Conservation (phyloP, 2,888 invertebrate genomes). For the Alsophila aescularia region DNA sequence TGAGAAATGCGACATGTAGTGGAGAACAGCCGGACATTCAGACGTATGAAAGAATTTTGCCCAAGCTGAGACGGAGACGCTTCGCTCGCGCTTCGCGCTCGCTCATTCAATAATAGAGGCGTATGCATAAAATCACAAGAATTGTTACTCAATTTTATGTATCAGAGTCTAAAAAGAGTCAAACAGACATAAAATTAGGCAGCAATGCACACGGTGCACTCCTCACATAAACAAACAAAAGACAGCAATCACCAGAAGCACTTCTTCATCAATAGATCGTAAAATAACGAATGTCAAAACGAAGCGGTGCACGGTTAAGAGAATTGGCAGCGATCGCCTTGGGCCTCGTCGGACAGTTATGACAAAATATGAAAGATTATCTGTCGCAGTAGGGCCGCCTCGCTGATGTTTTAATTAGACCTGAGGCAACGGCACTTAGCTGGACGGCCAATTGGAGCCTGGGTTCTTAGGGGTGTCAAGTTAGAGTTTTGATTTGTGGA, state of each 20-base stretch:
- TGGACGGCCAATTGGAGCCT: conserved; percentile 63
- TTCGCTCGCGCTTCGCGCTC: no score
- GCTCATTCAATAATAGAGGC: no score
- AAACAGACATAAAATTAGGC: not conserved
- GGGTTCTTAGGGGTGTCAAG: not conserved
- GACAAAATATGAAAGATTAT: conserved; percentile 82
- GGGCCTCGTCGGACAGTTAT: conserved; percentile 63
- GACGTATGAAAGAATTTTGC: no score
- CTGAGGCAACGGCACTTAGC: conserved; percentile 75
- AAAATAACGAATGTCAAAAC: conserved; percentile 8
- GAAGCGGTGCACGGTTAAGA: conserved; percentile 4
- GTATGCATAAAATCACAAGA: no score
- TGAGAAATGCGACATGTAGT: no score
- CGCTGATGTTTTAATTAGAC: conserved; percentile 81
- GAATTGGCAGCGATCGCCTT: conserved; percentile 37
- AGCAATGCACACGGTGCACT: not conserved
- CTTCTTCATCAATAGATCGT: conserved; percentile 3
- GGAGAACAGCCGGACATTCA: no score
- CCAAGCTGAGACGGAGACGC: no score
- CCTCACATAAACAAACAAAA: not conserved
- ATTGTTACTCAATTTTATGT: no score
- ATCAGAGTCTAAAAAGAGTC: no score
- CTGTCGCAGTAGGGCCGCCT: conserved; percentile 65
- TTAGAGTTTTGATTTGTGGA: no score
- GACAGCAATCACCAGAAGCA: not conserved